Evolutionary conservation across 2,888 invertebrate genomes (phyloP).

Genomic region (Cryptocheilus praepositus): DNA sequence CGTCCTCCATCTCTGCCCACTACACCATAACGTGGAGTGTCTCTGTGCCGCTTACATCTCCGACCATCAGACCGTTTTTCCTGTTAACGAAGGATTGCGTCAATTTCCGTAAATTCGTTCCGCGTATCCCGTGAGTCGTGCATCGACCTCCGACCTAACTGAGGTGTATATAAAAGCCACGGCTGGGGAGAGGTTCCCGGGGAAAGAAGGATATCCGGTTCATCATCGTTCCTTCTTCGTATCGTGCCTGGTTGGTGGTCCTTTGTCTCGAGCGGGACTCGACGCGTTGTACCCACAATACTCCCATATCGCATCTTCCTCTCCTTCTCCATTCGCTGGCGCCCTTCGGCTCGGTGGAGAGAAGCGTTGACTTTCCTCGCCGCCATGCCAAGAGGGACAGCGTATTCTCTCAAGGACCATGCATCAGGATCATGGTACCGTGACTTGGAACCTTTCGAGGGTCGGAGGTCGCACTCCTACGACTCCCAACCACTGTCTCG

Average conservation of each 20-base stretch:
- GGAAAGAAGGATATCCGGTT: slow-evolving; percentile 44
- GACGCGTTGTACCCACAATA: slow-evolving; percentile 29
- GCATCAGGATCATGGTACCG: slow-evolving; percentile 34
- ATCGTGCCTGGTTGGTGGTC: slow-evolving; percentile 41
- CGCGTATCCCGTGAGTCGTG: slow-evolving; percentile 7
- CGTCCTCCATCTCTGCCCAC: no score
- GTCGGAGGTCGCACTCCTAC: slow-evolving; percentile 36
- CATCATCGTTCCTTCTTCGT: slow-evolving; percentile 23
- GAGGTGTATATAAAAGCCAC: not conserved
- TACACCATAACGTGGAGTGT: no score
- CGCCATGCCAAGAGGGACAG: slow-evolving; percentile 39
- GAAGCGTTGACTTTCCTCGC: slow-evolving; percentile 30
- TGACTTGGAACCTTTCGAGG: slow-evolving; percentile 34
- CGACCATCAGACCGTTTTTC: no score
- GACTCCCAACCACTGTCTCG: slow-evolving; percentile 25
- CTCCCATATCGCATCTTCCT: slow-evolving; percentile 35
- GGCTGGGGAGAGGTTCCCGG: slow-evolving; percentile 21
- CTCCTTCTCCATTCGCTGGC: slow-evolving; percentile 17
- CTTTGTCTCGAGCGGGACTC: slow-evolving; percentile 36
- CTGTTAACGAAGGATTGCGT: not conserved
- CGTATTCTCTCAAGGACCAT: slow-evolving; percentile 32
- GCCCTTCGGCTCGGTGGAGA: slow-evolving; percentile 7
- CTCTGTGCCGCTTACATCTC: no score
- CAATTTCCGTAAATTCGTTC: slow-evolving; percentile 10
- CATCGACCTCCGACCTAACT: slow-evolving; percentile 25